These are phyloP conservation scores for Anomalospiza imberbis DNA, from an alignment of 2,797 vertebrate genomes.

Conservation along the genomic window DNA sequence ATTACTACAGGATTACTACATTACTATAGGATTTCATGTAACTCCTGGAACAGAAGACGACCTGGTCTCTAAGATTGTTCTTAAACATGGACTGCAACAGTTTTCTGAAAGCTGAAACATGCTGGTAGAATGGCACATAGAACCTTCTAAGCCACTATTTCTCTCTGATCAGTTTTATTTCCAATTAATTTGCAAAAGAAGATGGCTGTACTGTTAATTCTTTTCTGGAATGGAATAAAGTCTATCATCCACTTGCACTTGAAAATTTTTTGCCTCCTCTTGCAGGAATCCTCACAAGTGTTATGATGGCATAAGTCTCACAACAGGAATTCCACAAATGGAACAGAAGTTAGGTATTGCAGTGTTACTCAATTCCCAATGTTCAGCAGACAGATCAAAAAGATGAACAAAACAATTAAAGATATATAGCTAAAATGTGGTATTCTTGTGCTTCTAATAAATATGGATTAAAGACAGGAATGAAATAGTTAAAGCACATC, in stretches of 20 bases:
- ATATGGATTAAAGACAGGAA: not conserved
- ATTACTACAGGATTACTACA: too few species aligned
- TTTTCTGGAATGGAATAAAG: not conserved
- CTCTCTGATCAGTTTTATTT: not conserved
- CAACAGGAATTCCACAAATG: not conserved
- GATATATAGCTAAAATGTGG: not conserved
- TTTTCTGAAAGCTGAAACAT: not conserved
- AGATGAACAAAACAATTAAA: not conserved
- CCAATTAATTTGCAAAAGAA: not conserved
- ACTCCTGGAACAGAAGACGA: not conserved
- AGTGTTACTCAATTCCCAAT: rapidly evolving
- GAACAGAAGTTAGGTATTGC: not conserved
- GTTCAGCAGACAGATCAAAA: not conserved
- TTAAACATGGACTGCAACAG: not conserved
- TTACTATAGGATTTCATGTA: not conserved
- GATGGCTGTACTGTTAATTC: not conserved
- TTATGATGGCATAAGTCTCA: not conserved
- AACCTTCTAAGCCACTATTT: not conserved
- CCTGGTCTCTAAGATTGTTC: not conserved
- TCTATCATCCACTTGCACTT: not conserved
- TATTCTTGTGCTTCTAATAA: not conserved
- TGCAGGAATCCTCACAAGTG: not conserved
- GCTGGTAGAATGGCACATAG: not conserved
- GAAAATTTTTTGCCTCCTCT: not conserved
- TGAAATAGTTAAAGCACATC: not conserved